Base-by-base conservation (phyloP, 2,113 vertebrate genomes). In the Callionymus lyra region DNA sequence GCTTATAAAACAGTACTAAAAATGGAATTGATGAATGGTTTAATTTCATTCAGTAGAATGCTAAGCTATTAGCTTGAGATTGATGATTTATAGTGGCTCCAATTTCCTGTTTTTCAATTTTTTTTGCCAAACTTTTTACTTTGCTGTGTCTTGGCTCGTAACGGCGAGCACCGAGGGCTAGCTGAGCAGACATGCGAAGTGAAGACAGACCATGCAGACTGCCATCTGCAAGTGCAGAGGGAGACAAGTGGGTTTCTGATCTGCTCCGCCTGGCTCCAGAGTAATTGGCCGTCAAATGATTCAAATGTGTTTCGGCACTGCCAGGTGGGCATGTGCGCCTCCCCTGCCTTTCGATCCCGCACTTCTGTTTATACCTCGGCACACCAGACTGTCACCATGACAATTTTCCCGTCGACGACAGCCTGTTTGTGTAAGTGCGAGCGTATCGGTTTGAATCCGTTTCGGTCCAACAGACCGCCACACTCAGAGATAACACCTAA, bases 241-340 rank as follows among this genome's bases (percentile, higher is more conserved):
- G 53, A 62, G 54, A 57, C 56, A 72, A 69, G 77, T 57, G 68
- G 57, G 63, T 59, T 63, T 75, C 47, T 66, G 63, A 56, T 77
- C 65, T 62, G 66, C 70, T 70, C 74, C 75, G 67, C 40, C 65
- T 68, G 44, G 41, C 44, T 70, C 54, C 47, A 67, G 67, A 80
- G 64, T 72, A 72, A 69, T 77, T 79, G 69, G 69, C 63, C 74
- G 16, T 70, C 71, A 69, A 63, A 69, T 70, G 72, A 80, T 80
- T 74, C 56, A 63, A 74, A 70, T 63, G 31, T 13, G 61, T 74
- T 79, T 74, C 47, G 34, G 37, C 35, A 48, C 57, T 74, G 71
- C 72, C 70, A 76, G 69, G 61, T 67, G 66, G 68, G 55, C 34
- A 33, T 59, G 21, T 43, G 40, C 46, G 57, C 37, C 34, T 55